phyloP scores from a whole-genome alignment of 2,113 vertebrate genomes.

The Turnix velox region DNA sequence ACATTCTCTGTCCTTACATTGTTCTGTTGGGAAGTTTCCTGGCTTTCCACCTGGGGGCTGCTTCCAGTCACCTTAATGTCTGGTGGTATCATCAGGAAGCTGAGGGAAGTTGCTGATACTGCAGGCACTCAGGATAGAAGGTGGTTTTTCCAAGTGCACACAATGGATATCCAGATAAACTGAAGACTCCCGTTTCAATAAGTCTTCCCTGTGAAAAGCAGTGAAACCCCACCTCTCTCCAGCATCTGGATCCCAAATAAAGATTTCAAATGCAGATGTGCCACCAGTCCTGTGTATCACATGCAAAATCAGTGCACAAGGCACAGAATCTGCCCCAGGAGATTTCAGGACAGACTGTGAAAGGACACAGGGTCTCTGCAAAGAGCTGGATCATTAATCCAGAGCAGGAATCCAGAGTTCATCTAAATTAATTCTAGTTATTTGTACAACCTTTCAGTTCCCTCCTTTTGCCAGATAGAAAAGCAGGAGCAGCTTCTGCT shows the following conservation, averaged over 20 bases:
- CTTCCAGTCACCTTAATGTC: not conserved
- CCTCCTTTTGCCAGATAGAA: not conserved
- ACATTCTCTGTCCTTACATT: not conserved
- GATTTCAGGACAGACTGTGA: not conserved
- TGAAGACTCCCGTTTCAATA: not conserved
- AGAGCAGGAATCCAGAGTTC: not conserved
- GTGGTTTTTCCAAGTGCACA: not conserved
- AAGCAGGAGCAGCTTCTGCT: not conserved
- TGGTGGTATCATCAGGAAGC: not conserved
- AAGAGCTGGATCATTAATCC: not conserved
- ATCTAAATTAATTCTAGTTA: not conserved
- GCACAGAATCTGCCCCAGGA: not conserved
- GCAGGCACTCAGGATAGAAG: not conserved
- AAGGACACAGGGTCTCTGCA: not conserved
- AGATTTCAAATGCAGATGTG: not conserved
- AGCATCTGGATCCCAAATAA: not conserved
- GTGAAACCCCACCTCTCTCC: not conserved
- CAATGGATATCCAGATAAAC: not conserved
- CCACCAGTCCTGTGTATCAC: not conserved
- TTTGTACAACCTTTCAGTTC: not conserved
- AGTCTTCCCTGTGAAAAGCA: not conserved
- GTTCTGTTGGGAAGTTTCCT: not conserved
- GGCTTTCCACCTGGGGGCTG: not conserved
- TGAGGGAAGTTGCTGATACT: not conserved
- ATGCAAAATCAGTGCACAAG: not conserved